phyloP scores from a whole-genome alignment of 2,113 vertebrate genomes.

The Rhombomys opimus region DNA sequence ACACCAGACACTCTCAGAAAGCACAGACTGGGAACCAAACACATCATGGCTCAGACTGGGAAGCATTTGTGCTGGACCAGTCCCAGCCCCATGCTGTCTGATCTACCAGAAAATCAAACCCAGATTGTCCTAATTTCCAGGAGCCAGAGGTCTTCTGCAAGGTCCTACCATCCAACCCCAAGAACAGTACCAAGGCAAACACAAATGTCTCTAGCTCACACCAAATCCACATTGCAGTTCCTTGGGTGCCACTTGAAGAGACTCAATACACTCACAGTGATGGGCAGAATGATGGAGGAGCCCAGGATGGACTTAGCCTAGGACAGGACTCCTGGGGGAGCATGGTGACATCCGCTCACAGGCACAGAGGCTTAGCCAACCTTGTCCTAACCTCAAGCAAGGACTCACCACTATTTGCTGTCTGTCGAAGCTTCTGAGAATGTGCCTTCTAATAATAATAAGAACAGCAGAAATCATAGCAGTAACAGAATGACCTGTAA shows the following conservation, averaged over 20 bases:
- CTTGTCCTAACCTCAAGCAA: not conserved
- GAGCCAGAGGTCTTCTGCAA: not conserved
- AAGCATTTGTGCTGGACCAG: not conserved
- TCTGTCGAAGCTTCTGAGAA: not conserved
- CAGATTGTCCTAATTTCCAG: not conserved
- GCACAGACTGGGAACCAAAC: not conserved
- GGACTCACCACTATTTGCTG: not conserved
- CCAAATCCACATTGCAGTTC: not conserved
- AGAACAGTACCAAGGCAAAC: not conserved
- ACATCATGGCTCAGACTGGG: not conserved
- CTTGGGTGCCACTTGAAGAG: not conserved
- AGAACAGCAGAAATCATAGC: not conserved
- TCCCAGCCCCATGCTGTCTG: not conserved
- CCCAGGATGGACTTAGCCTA: not conserved
- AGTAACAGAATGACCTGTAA: not conserved
- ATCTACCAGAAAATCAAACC: not conserved
- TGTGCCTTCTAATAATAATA: not conserved
- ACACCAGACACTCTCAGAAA: not conserved
- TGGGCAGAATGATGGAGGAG: not conserved
- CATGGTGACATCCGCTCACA: rapidly evolving
- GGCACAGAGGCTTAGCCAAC: not conserved
- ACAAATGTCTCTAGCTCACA: not conserved
- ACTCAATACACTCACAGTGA: not conserved
- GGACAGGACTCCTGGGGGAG: not conserved
- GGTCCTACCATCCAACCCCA: not conserved